Base-by-base conservation (phyloP, 2,888 invertebrate species). In the Eupithecia exiguata region DNA sequence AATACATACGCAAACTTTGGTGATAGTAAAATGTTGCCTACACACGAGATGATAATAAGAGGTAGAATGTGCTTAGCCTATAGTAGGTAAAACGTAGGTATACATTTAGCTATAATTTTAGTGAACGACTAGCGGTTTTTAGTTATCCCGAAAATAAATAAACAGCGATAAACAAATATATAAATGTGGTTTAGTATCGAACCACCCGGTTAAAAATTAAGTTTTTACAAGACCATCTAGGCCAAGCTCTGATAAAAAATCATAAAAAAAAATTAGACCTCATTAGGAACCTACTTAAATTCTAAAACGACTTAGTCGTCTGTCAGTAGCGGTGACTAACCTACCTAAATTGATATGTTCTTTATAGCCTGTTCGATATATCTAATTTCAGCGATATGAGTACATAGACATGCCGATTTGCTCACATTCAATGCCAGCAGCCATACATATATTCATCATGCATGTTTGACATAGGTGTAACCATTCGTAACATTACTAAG, bases 301-400 rank as follows among this genome's bases (percentile, higher is more conserved):
- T 90, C 65, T 80, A 89, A 88, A 89, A 91, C 91, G 91, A 91
- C 88, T 85, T 85, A 76, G 87, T 89, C 88, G 87, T 86, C 79
- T 85, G 80, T 82, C 83, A 84, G 83, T 83, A 80, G 82, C 85
- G 86, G 83, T 81, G 85, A 86, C 86, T 80, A 87, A 84, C 84
- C 87, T 89, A 71, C 53, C 84, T 81, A 86, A 86, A 81, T 86
- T 92, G 93, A 93, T 94, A 93, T 93, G 93, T 93, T 88, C 77
- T 85, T 91, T 91, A 92, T 92, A 92, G 92, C 92, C 86, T 82
- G 86, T 86, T 85, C 81, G 82, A 82, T 84, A 77, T 79, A 77
- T 36, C 58, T 66, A 81, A 73, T 77, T 82, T 78, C 80, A 77
- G 84, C 84, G 83, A 84, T 82, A 83, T 84, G 66, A 66, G 66